Conservation (phyloP, 1,140 invertebrate species). For the Acromyrmex heyeri region DNA sequence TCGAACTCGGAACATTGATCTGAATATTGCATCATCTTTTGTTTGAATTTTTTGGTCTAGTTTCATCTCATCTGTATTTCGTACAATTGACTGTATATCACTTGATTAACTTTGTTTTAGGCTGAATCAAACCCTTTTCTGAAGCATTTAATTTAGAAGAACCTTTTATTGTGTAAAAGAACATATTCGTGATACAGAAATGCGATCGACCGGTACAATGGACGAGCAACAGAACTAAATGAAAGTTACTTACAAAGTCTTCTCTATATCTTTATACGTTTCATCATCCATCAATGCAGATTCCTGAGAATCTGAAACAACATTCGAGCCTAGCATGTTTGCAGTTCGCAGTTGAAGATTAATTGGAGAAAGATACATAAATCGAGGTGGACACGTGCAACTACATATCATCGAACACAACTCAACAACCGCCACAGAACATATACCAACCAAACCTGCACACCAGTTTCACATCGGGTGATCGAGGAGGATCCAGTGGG, state of each 20-base stretch:
- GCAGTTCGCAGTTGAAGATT: neutral
- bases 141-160: too few relatives aligned
- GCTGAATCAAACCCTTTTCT: too few relatives aligned
- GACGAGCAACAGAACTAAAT: neutral
- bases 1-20: too few relatives aligned
- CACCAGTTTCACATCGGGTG: too few relatives aligned
- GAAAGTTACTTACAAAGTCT: slow-evolving; percentile 64
- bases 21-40: too few relatives aligned
- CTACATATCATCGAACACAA: neutral
- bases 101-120: too few relatives aligned
- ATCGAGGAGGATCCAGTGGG: too few relatives aligned
- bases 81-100: too few relatives aligned
- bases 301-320: slow-evolving; percentile 72
- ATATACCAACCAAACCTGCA: too few relatives aligned
- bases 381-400: neutral
- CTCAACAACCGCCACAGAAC: too few relatives aligned
- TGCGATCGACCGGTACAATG: neutral
- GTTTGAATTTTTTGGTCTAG: too few relatives aligned
- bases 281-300: slow-evolving; percentile 67
- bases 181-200: neutral
- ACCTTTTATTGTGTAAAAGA: neutral
- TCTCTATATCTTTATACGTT: slow-evolving; percentile 27
- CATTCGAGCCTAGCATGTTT: slow-evolving; percentile 59
- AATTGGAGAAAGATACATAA: neutral
- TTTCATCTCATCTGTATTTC: too few relatives aligned